phyloP scores from a whole-genome alignment of 2,113 vertebrate species.

The Pachypanchax playfairii region DNA sequence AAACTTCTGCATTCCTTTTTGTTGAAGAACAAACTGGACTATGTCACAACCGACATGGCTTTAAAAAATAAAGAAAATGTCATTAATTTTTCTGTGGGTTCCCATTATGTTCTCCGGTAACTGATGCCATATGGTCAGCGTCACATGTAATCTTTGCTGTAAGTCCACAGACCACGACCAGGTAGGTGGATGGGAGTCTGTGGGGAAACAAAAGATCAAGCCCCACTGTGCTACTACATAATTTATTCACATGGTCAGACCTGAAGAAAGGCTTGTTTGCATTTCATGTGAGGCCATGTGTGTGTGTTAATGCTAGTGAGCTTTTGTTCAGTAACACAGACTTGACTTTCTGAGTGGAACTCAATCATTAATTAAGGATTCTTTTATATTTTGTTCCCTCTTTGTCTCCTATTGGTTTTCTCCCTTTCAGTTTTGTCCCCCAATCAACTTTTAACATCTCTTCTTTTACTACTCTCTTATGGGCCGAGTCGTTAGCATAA shows the following conservation, averaged over 20 bases:
- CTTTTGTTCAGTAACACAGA: slow-evolving; percentile 64
- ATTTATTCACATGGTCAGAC: slow-evolving; percentile 30
- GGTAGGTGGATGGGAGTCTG: slow-evolving; percentile 32
- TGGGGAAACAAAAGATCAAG: slow-evolving; percentile 25
- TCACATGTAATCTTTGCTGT: slow-evolving; percentile 61
- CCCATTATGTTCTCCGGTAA: slow-evolving; percentile 52
- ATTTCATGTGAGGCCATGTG: slow-evolving; percentile 30
- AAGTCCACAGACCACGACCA: slow-evolving; percentile 34
- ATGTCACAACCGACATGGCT: slow-evolving; percentile 51
- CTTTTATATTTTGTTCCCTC: slow-evolving; percentile 82
- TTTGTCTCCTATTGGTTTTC: slow-evolving; percentile 78
- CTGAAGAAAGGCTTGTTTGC: slow-evolving; percentile 36
- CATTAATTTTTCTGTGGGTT: slow-evolving; percentile 55
- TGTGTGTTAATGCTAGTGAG: slow-evolving; percentile 20
- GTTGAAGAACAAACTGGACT: slow-evolving; percentile 50
- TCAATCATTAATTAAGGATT: slow-evolving; percentile 74
- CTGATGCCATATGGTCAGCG: slow-evolving; percentile 66
- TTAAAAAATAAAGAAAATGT: slow-evolving; percentile 26
- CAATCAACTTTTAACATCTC: slow-evolving; percentile 88
- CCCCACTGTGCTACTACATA: slow-evolving; percentile 14
- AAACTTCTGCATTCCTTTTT: slow-evolving; percentile 41
- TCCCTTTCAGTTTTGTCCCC: slow-evolving; percentile 74
- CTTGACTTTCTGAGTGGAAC: slow-evolving; percentile 71
- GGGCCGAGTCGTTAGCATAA: slow-evolving; percentile 83
- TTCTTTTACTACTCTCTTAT: slow-evolving; percentile 57